Base-by-base conservation (phyloP, 2,888 invertebrate genomes). In the Fragum fragum region DNA sequence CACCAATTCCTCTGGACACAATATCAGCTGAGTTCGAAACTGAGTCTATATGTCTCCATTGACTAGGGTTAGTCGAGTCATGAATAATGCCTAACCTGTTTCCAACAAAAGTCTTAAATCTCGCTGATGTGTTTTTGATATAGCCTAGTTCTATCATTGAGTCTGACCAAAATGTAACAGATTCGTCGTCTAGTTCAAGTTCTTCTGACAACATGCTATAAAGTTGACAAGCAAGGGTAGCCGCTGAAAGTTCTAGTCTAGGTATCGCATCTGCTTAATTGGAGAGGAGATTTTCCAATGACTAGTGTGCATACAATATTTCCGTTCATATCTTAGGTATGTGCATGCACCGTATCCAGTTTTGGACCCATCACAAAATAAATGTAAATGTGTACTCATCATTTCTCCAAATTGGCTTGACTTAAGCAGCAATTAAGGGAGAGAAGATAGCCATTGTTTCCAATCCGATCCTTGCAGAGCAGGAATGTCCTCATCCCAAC, bases 401-500 rank as follows among this genome's bases (percentile, higher is more conserved):
- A 42, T 9, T n/a, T 26, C 9, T n/a, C 14, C 11, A 21, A 42
- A 26, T 1, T 42, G 32, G n/a, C 11, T 28, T 68, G 75, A 78
- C 59, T 76, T 75, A 73, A 72, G 59, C 88, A 88, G 32, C 89
- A 66, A 57, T 57, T 26, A 57, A 57, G 32, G 57, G 7, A 57
- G 57, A 26, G 23, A 26, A 26, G 57, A 21, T 57, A 23, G 2
- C 57, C 57, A 57, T 3, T 23, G 57, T 6, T 21, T 6, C 57
- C 57, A 85, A 53, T 78, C 69, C 14, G 18, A 14, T 14, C 39
- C n/a, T 3, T 74, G n/a, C 7, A 26, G 21, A 18, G 73, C 39
- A 14, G 74, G 61, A 28, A 85, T 74, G n/a, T 36, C 18, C 18
- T 85, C 79, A 70, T 88, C 87, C 83, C 85, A 88, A 14, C 75